Percentiles rank a stretch among this genome's conserved stretches.
Conservation (phyloP, 2,113 vertebrate genomes). For the Catharus bicknelli region DNA sequence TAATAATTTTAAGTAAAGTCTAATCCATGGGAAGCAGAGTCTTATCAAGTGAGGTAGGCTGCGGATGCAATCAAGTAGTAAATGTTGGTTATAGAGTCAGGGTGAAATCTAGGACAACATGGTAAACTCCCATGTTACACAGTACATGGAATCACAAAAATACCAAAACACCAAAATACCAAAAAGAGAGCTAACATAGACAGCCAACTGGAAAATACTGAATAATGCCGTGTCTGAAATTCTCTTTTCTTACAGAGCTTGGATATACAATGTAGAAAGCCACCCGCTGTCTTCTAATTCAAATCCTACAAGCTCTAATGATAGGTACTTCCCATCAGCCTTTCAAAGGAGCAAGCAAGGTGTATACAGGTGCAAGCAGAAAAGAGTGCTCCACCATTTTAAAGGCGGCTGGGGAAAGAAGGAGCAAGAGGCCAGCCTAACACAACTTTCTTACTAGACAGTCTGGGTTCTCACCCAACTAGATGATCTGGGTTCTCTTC, state of each 20-base stretch:
- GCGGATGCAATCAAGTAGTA: not conserved
- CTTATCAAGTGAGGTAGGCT: not conserved
- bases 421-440: not conserved
- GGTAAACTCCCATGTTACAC: not conserved
- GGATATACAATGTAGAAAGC: not conserved
- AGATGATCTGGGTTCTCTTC: not conserved
- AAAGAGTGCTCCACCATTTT: not conserved
- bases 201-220: not conserved
- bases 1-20: not conserved
- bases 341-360: not conserved
- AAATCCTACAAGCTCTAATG: not conserved
- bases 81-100: not conserved
- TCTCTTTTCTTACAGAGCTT: not conserved
- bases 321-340: not conserved
- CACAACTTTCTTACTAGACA: not conserved
- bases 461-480: not conserved
- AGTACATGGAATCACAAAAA: not conserved
- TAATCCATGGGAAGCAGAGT: not conserved
- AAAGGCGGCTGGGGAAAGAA: not conserved
- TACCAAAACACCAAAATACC: not conserved
- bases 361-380: not conserved
- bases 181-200: not conserved
- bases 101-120: not conserved
- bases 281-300: not conserved
- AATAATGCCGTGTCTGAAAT: not conserved